A percentile compares a stretch with the other conserved stretches of the same genome.
Evolutionary conservation across 2,113 vertebrate species (phyloP).

Genomic region (Elephas maximus): DNA sequence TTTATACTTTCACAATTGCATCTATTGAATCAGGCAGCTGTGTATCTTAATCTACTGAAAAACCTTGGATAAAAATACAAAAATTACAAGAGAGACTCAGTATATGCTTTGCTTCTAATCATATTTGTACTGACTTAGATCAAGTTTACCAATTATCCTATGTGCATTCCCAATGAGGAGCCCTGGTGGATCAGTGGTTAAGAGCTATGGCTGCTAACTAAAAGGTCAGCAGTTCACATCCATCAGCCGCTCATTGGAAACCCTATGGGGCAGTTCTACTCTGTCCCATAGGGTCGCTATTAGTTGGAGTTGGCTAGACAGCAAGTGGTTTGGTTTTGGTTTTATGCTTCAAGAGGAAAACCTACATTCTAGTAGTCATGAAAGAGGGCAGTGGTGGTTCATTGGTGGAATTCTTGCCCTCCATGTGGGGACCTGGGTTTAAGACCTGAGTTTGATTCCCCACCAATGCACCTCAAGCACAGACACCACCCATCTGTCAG

Average conservation of each 20-base stretch:
- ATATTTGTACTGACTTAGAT: fast-evolving
- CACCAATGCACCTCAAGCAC: not conserved
- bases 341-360: not conserved
- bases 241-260: too few relatives aligned
- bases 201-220: too few relatives aligned
- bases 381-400: not conserved
- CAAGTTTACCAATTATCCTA: not conserved
- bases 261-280: too few relatives aligned
- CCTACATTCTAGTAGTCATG: fast-evolving
- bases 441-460: not conserved
- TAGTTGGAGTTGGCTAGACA: too few relatives aligned
- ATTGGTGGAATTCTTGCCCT: not conserved
- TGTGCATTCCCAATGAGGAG: not conserved
- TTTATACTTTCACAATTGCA: slow-evolving; percentile 34
- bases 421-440: not conserved
- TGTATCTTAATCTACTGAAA: slow-evolving; percentile 60
- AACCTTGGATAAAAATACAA: slow-evolving; percentile 35
- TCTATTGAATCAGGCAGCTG: slow-evolving; percentile 71
- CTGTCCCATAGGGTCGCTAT: too few relatives aligned
- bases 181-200: too few relatives aligned
- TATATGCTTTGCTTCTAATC: not conserved
- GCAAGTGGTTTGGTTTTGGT: too few relatives aligned
- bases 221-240: too few relatives aligned
- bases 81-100: not conserved
- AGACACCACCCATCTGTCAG: not conserved